A percentile compares a stretch with the other conserved stretches of the same genome.
Evolutionary conservation across 2,888 invertebrate genomes (phyloP).

Genomic region (Acheta domesticus): DNA sequence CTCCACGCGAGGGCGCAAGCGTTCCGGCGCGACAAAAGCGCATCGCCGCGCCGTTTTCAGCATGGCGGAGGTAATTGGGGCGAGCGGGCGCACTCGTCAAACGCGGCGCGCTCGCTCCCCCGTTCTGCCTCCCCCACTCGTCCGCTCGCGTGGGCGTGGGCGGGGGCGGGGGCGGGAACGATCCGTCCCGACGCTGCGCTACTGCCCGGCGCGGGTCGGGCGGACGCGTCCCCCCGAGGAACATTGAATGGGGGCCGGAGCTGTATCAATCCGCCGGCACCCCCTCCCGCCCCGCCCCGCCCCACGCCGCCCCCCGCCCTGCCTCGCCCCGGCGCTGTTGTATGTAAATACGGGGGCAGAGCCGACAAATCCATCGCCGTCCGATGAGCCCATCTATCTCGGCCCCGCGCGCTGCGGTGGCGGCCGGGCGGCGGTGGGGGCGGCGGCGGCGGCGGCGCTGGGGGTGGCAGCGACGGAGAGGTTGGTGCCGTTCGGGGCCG

Average conservation of each 20-base stretch:
- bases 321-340: not conserved
- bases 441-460: conserved; percentile 27
- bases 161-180: not conserved
- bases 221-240: not conserved
- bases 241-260: not conserved
- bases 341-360: conserved; percentile 18
- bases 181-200: not conserved
- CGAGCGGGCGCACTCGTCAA: conserved; percentile 3
- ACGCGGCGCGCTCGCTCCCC: not conserved
- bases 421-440: not conserved
- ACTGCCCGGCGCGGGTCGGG: not conserved
- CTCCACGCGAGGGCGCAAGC: too few species aligned
- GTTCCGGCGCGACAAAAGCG: not conserved
- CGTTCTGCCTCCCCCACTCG: not conserved
- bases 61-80: conserved; percentile 3
- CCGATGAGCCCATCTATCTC: conserved; percentile 1
- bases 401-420: conserved; percentile 28
- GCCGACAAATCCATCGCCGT: conserved; percentile 18
- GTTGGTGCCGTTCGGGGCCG: not conserved
- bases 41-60: conserved; percentile 4
- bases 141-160: not conserved
- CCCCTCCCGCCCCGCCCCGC: not conserved
- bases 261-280: not conserved
- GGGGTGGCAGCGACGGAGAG: conserved; percentile 31
- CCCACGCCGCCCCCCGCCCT: not conserved